Conservation (phyloP, 2,797 vertebrate species). For the Holocentrus rufus region DNA sequence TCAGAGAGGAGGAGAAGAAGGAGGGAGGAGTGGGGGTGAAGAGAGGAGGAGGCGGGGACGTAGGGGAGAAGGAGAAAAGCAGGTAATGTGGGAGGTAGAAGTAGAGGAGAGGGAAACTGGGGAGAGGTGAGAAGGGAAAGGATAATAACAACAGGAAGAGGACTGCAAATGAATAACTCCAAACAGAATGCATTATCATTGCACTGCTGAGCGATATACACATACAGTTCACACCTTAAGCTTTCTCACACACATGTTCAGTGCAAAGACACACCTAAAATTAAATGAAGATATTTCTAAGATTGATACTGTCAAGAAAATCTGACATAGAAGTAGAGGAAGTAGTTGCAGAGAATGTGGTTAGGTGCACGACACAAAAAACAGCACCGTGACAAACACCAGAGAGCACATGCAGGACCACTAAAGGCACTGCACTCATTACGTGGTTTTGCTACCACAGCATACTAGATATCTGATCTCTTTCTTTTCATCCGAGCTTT, state of each 20-base stretch:
- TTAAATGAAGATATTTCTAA: neutral
- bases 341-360: too few relatives aligned
- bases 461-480: too few relatives aligned
- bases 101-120: neutral
- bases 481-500: too few relatives aligned
- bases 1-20: conserved; percentile 4
- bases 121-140: neutral
- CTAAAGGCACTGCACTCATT: too few relatives aligned
- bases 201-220: neutral
- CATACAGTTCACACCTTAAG: neutral
- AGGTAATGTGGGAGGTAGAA: neutral
- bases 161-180: neutral
- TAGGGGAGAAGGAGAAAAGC: neutral
- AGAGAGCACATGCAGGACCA: too few relatives aligned
- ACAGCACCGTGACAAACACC: too few relatives aligned
- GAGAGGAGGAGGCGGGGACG: neutral
- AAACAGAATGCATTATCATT: conserved; percentile 6
- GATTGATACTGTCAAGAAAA: neutral
- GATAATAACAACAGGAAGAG: neutral
- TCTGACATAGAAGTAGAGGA: neutral
- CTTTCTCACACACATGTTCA: neutral
- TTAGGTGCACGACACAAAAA: too few relatives aligned
- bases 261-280: neutral
- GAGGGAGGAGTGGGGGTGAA: neutral
- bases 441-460: too few relatives aligned